A percentile compares a stretch with the other conserved stretches of the same genome.
phyloP scores from a whole-genome alignment of 2,113 vertebrate genomes.

The Bufo gargarizans region DNA sequence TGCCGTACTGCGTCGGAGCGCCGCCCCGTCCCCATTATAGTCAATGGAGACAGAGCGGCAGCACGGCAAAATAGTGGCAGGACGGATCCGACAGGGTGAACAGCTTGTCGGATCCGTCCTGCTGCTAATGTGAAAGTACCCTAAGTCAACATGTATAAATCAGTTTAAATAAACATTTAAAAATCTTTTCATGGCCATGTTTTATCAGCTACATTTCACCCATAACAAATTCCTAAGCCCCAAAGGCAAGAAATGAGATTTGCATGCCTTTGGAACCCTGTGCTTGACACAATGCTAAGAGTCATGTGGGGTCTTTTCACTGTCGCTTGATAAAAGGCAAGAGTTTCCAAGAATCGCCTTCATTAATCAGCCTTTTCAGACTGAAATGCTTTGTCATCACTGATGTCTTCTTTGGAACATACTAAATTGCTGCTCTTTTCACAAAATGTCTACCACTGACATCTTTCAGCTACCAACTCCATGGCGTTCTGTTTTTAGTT shows the following conservation, averaged over 20 bases:
- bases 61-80: too few species aligned
- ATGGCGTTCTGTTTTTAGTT: not conserved
- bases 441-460: conserved; percentile 16
- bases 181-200: not conserved
- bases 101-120: too few species aligned
- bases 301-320: conserved; percentile 63
- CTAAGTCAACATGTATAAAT: not conserved
- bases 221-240: not conserved
- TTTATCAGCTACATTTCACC: not conserved
- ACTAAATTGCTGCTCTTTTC: conserved; percentile 42
- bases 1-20: too few species aligned
- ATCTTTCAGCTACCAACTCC: conserved; percentile 54
- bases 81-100: too few species aligned
- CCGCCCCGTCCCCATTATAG: too few species aligned
- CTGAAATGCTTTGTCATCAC: conserved; percentile 18
- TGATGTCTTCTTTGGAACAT: conserved; percentile 50
- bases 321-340: conserved; percentile 59
- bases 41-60: too few species aligned
- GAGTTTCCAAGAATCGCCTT: conserved; percentile 61
- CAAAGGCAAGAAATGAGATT: conserved; percentile 62
- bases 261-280: conserved; percentile 63
- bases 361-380: conserved; percentile 66
- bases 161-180: not conserved
- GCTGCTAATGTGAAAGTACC: too few species aligned
- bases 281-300: conserved; percentile 57